Evolutionary conservation across 2,797 vertebrate species (phyloP).

Genomic region (Ctenopoma multispine): DNA sequence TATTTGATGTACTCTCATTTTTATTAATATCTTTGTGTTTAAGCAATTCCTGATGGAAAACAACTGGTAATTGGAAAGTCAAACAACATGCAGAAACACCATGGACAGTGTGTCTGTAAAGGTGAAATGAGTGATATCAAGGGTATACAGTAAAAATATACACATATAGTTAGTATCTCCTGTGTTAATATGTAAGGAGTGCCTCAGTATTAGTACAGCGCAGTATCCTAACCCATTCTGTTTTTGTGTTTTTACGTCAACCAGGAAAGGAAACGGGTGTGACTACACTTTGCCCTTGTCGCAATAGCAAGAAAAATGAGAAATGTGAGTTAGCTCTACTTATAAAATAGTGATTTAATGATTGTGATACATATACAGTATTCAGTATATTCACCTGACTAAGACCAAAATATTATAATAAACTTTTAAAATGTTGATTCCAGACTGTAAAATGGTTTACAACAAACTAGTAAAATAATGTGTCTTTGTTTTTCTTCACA

Average conservation of each 20-base stretch:
- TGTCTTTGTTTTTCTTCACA: neutral
- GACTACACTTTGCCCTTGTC: conserved; percentile 21
- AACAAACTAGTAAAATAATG: neutral
- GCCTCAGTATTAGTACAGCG: neutral
- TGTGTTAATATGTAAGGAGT: neutral
- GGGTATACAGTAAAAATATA: neutral
- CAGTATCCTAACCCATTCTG: neutral
- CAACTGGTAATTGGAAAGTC: conserved; percentile 5
- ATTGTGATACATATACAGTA: neutral
- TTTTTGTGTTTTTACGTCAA: conserved; percentile 11
- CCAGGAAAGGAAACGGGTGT: conserved; percentile 8
- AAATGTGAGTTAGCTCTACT: conserved; percentile 44
- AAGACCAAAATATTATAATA: neutral
- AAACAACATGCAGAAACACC: neutral
- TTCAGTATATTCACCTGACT: conserved; percentile 3
- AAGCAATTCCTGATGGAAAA: conserved; percentile 39
- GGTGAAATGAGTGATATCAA: conserved; percentile 37
- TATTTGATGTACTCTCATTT: neutral
- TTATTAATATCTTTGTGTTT: conserved; percentile 10
- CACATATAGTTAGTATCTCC: neutral
- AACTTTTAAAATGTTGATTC: neutral
- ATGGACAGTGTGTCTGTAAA: conserved; percentile 46
- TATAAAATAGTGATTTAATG: neutral
- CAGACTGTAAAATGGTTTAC: neutral
- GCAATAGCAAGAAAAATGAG: neutral